Base-by-base conservation (phyloP, 1,140 invertebrate species). In the Nephotettix cincticeps region DNA sequence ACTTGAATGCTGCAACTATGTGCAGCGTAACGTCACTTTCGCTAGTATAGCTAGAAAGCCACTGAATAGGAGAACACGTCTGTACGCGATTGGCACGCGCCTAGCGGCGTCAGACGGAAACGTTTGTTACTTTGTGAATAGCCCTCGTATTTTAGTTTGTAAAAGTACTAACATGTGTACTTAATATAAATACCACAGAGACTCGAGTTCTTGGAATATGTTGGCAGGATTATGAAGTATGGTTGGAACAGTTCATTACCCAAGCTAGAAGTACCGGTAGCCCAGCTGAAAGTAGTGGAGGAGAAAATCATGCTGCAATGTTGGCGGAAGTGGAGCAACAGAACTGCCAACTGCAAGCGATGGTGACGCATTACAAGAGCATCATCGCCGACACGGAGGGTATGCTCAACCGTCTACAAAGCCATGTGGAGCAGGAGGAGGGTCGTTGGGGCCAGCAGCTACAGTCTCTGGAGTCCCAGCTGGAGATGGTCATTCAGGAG, bases 311-410 rank as follows among this genome's bases (percentile, higher is more conserved):
- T 36, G 11, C 47, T 28, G 28, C 65, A 11, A 27, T 73, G 65
- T 67, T 73, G 66, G 63, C 45, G 30, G 83, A 90, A 1, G 70
- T 82, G n/a, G 82, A 84, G 72, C 80, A 80, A 72, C 79, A 83
- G 78, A 89, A 90, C 76, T 83, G 83, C 76, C 85, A 87, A 72
- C 79, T 92, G 70, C 86, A 90, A 75, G 79, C 81, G 19, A 84
- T 89, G 77, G 86, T 91, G 28, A 84, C 86, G 40, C 87, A 92
- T 79, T 92, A 92, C 76, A 89, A 92, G 77, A 86, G 82, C 77
- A 87, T 92, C 71, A 90, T 93, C 72, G 85, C 87, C 56, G 89
- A 92, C 76, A 92, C 91, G 74, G 90, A 92, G 78, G 84, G 84
- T 32, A 88, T 89, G 77, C 80, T 93, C 71, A 88, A 87, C 72